These are phyloP conservation scores for Malachius bipustulatus DNA, from an alignment of 2,888 invertebrate species.

Conservation along the genomic window DNA sequence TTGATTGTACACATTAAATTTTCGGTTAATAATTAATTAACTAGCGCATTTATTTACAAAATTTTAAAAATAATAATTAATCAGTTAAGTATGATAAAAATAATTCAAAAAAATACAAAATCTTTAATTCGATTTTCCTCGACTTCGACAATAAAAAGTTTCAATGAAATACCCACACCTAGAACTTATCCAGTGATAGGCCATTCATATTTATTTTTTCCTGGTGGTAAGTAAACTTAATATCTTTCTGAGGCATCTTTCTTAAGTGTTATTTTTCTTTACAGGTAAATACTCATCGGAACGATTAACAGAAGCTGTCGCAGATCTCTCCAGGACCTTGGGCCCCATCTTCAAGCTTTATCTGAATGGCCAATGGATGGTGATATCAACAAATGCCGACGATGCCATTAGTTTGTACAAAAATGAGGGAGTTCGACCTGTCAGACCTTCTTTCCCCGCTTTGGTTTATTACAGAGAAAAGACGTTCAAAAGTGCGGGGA, in stretches of 20 bases:
- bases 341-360: constrained; percentile 40
- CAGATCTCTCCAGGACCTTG: constrained; percentile 34
- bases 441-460: constrained; percentile 42
- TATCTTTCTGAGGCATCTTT: not conserved
- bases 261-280: constrained; percentile 14
- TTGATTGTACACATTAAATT: too few species aligned
- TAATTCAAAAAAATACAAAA: too few species aligned
- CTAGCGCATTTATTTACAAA: too few species aligned
- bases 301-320: constrained; percentile 37
- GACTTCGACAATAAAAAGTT: constrained; percentile 21
- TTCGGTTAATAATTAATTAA: too few species aligned
- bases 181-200: constrained; percentile 30
- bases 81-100: too few species aligned
- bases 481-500: constrained; percentile 38
- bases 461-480: constrained; percentile 38
- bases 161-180: constrained; percentile 25
- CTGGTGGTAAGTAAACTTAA: constrained; percentile 27
- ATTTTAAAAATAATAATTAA: too few species aligned
- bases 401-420: constrained; percentile 38
- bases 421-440: constrained; percentile 41
- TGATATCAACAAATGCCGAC: constrained; percentile 40
- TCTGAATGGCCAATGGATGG: constrained; percentile 36
- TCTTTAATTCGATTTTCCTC: too few species aligned
- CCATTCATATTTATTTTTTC: constrained; percentile 32
- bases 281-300: constrained; percentile 33